Evolutionary conservation across 2,888 invertebrate species (phyloP), one percentile per base, ranked within the genome.

Genomic region (Lacanobia wlatinum): DNA sequence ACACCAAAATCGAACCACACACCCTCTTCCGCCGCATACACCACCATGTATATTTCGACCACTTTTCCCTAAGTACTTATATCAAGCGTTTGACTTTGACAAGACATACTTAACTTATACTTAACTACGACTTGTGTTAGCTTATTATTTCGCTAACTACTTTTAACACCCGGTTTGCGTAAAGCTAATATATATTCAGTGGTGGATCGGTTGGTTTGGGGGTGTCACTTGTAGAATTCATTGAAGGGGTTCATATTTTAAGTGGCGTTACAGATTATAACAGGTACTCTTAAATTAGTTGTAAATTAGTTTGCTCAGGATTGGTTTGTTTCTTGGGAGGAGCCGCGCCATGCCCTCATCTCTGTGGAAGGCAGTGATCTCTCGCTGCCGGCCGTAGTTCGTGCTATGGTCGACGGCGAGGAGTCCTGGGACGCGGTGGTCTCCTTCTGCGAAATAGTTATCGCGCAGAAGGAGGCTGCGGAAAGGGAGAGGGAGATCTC

Each of bases 21-120:
- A 89, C 88, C 28, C 12, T 46, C 52, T 64, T 76, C 53, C 0
- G 76, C 70, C 88, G 92, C 63, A 79, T 68, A 70, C 5, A 65
- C 48, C 77, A 88, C 75, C 87, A 87, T 85, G 85, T 83, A 69
- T 53, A 66, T 81, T 65, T 80, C 83, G 80, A 84, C 87, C 85
- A 82, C 88, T 86, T 86, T 90, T 87, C 88, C 81, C 86, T 88
- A 88, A 90, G 91, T 89, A 89, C 87, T 87, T 87, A 88, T 87
- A 89, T 90, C 89, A 92, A 92, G 89, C 92, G 92, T 92, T 92
- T 92, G 93, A 94, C 93, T 94, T 93, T 94, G 93, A 92, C 91
- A 90, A 90, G 93, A 92, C 92, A 93, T 94, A 91, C 89, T 91
- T 89, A 91, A 90, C 89, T 90, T 92, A 92, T 93, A 91, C 89